Evolutionary conservation across 2,888 invertebrate species (phyloP), one percentile per base, ranked within the genome.

Genomic region (Lepeophtheirus nordmannii): DNA sequence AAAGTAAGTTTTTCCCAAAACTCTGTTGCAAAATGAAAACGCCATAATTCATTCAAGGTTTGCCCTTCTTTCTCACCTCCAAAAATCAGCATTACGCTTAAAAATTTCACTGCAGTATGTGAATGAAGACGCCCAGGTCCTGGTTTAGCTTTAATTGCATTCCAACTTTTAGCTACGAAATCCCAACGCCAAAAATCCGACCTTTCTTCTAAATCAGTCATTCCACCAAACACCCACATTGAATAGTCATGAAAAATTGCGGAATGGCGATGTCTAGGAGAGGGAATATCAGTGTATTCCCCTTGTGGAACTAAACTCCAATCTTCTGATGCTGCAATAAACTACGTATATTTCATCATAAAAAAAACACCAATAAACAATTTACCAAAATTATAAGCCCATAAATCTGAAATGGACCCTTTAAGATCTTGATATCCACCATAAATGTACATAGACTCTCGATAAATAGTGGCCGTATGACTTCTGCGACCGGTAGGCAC

Each of bases 201-300:
- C 72, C 84, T 80, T 71, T 83, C 85, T 70, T 85, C 83, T 67
- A 91, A 81, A 78, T 89, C 88, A 69, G 85, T 85, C 85, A 87
- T 87, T 0, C 91, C 91, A 20, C 87, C 91, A 76, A 86, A 89
- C 73, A 91, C 81, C 83, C 87, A 90, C 81, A 91, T 86, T 3
- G 83, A 80, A 70, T 82, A 82, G 71, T 82, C 85, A 75, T 87
- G 84, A 69, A 89, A 78, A 59, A 87, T 84, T 2, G 87, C 86
- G 0, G 87, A 85, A 79, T 91, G 91, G 39, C 68, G 68, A 62
- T 64, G 64, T 56, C 63, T 46, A n/a, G 58, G 20, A 72, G 72
- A 57, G 72, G 72, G 1, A 75, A 75, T 62, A 75, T 77, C 72
- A 73, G 79, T 74, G 72, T 76, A 30, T 75, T 76, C 61, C 77